These are phyloP conservation scores for Beroe ovata DNA, from an alignment of 37 sponge, comb jelly and placozoan species.

Conservation along the genomic window DNA sequence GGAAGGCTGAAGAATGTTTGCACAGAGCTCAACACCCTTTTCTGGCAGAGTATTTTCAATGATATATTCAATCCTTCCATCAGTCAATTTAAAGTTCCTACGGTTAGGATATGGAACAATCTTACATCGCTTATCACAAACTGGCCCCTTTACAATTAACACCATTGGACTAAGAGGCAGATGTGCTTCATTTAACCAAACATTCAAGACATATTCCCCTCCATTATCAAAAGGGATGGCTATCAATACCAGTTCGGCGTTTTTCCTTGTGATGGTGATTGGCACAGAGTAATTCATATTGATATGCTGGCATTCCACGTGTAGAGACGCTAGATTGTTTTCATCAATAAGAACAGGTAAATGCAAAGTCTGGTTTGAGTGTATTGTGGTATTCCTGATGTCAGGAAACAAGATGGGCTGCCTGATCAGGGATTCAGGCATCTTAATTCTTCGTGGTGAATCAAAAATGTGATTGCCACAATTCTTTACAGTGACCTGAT, in stretches of 20 bases:
- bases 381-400: background rate
- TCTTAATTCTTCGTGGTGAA: background rate
- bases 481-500: background rate
- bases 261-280: background rate
- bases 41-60: background rate
- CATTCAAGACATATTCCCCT: background rate
- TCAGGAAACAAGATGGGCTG: background rate
- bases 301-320: background rate
- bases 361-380: background rate
- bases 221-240: background rate
- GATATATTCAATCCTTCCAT: background rate
- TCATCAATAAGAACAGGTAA: background rate
- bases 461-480: background rate
- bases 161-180: slow-evolving; percentile 14
- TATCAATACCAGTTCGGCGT: background rate
- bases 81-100: background rate
- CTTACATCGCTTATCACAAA: slow-evolving; percentile 19
- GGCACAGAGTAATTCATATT: background rate
- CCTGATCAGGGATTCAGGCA: background rate
- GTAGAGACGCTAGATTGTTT: background rate
- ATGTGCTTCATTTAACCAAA: background rate
- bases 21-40: background rate
- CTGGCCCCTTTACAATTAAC: background rate
- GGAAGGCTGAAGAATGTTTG: background rate
- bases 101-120: background rate